Evolutionary conservation across 2,113 vertebrate genomes (phyloP).

Genomic region (Brachypodius melanocephalos): DNA sequence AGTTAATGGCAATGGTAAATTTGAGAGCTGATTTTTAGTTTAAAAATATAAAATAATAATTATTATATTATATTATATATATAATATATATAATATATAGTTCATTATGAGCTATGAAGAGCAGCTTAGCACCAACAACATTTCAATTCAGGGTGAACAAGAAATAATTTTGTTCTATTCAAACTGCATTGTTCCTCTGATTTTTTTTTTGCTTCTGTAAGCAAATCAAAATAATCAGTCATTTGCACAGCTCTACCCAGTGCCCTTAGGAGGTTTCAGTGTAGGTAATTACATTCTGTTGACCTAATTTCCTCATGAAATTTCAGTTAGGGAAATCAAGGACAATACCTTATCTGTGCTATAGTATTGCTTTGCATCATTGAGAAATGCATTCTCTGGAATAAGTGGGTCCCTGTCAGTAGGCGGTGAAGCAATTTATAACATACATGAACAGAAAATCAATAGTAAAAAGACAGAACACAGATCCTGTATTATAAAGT

Average conservation of each 20-base stretch:
- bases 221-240: constrained; percentile 32
- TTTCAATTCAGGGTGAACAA: neutral
- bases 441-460: neutral
- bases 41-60: neutral
- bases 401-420: neutral
- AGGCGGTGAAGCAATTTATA: neutral
- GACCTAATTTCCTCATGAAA: constrained; percentile 45
- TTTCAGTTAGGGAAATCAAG: constrained; percentile 15
- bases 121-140: neutral
- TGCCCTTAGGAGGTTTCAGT: constrained; percentile 27
- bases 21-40: neutral
- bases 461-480: neutral
- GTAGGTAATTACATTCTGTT: constrained; percentile 56
- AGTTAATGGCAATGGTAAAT: neutral
- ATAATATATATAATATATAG: too few relatives aligned
- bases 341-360: constrained; percentile 10
- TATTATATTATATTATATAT: too few relatives aligned
- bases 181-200: neutral
- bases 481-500: neutral
- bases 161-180: neutral
- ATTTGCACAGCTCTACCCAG: constrained; percentile 20
- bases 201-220: constrained; percentile 35
- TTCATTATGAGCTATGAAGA: neutral
- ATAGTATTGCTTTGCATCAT: neutral
- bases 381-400: neutral